phyloP scores from a whole-genome alignment of 2,888 invertebrate species.

The Athalia circularis region DNA sequence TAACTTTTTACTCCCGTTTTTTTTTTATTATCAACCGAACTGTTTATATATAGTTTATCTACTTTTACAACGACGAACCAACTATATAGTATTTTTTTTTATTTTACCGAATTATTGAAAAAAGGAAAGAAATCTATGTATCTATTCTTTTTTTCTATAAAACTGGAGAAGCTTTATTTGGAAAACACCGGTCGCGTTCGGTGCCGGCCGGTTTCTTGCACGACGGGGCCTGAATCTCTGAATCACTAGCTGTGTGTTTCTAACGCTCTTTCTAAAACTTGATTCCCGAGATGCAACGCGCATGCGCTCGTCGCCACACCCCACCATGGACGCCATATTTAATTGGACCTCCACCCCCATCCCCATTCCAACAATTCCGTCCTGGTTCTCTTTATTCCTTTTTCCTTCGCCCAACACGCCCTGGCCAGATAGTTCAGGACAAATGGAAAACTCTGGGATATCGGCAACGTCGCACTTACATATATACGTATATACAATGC shows the following conservation, averaged over 20 bases:
- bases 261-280: conserved; percentile 51
- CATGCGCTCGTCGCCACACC: conserved; percentile 69
- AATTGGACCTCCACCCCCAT: conserved; percentile 56
- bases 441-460: not conserved
- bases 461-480: conserved; percentile 40
- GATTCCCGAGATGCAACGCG: conserved; percentile 49
- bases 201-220: conserved; percentile 53
- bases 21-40: not conserved
- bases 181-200: conserved; percentile 36
- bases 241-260: conserved; percentile 49
- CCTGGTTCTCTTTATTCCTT: conserved; percentile 13
- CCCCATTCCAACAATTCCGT: not conserved
- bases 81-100: not conserved
- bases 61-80: not conserved
- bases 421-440: no score
- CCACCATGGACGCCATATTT: conserved; percentile 66
- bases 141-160: not conserved
- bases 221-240: conserved; percentile 44
- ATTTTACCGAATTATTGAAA: not conserved
- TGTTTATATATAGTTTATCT: not conserved
- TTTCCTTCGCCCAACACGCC: no score
- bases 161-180: conserved; percentile 29
- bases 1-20: not conserved
- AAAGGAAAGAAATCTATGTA: conserved; percentile 3
- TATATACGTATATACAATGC: no score